Evolutionary conservation across 2,888 invertebrate species (phyloP), one percentile per base, ranked within the genome.

Genomic region (Rhingia rostrata): DNA sequence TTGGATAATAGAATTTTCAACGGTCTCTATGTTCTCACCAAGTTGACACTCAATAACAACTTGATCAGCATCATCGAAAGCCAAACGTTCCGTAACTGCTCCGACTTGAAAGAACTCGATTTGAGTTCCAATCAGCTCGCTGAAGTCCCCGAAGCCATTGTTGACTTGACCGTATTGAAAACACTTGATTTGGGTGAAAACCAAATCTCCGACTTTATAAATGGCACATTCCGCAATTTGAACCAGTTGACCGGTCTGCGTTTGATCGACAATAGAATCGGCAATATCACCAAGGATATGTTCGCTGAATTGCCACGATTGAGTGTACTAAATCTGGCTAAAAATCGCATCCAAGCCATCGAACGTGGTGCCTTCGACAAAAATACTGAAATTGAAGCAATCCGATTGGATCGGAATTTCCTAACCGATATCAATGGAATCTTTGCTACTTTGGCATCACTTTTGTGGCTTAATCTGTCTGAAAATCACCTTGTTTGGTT

Each of bases 401-500:
- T 98, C 88, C 94, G 97, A 45, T 92, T 98, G 87, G 97, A 98
- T 90, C 96, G 96, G 82, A 98, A 98, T 91, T 96, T 95, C 90
- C 93, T 98, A 87, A 95, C 96, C 60, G 97, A 97, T 90, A 96
- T 98, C 89, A 97, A 97, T 92, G 97, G 97, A 12, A 96, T 97
- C 80, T 96, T 97, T 90, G 95, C 97, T 41, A 95, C 96, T 77
- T 93, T 98, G 35, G 94, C 95, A n/a, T 96, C 95, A 87, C 93
- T 98, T 81, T 92, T 97, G 89, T 96, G 97, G 95, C 92, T 98
- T 78, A 97, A 97, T 92, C 93, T 97, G 64, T 97, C 97, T 47
- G 96, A 97, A 92, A 97, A 97, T 93, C 96, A 96, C 92, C 93
- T 98, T 89, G 95, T 96, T 87, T 97, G 97, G 96, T 97, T 98